Conservation (phyloP, 2,797 vertebrate genomes). For the Xenops minutus region DNA sequence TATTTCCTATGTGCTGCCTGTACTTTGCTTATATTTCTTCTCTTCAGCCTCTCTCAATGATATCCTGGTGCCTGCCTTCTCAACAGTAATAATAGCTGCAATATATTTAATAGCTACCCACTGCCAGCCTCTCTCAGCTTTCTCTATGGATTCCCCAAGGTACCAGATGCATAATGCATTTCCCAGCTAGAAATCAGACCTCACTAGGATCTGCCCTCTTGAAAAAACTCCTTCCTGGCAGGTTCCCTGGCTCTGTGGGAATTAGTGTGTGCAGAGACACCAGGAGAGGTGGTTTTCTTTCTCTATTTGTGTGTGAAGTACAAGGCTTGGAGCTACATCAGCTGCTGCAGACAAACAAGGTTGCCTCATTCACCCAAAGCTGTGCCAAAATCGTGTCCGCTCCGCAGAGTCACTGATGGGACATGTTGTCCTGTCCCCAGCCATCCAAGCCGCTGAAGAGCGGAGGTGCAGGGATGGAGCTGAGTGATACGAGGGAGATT, state of each 20-base stretch:
- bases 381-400: background rate
- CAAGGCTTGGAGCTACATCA: background rate
- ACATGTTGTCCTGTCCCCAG: background rate
- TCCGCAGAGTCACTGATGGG: background rate
- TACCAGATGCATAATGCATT: constrained; percentile 59
- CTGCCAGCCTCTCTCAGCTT: constrained; percentile 51
- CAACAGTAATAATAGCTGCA: constrained; percentile 57
- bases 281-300: background rate
- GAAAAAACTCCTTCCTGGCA: constrained; percentile 20
- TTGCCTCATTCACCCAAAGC: accelerated
- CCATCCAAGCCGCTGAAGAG: background rate
- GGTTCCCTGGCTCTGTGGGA: constrained; percentile 4
- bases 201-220: background rate
- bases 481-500: background rate
- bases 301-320: background rate
- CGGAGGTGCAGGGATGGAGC: background rate
- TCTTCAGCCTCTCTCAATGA: background rate
- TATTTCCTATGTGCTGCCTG: background rate
- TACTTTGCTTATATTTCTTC: constrained; percentile 12
- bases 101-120: constrained; percentile 65
- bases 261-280: background rate
- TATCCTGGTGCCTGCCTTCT: constrained; percentile 44
- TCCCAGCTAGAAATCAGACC: constrained; percentile 48
- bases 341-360: background rate
- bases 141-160: constrained; percentile 52